Evolutionary conservation across 2,113 vertebrate species (phyloP), one percentile per base, ranked within the genome.

Genomic region (Notiomystis cincta): DNA sequence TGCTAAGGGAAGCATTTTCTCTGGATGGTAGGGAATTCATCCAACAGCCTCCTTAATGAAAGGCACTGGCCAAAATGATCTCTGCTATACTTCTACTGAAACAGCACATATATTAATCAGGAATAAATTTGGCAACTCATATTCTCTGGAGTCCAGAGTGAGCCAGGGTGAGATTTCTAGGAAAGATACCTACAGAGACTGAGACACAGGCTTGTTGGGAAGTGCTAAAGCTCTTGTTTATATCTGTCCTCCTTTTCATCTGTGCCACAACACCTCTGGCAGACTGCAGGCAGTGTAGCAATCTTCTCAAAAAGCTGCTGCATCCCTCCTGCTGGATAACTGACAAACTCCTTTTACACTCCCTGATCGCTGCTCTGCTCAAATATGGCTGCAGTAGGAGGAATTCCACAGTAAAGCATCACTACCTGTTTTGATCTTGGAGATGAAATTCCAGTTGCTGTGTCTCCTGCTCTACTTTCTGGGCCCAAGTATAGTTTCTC

Each of bases 391-490:
- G 62, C 42, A 65, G 37, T 2, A 72, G n/a, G 51, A 83, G 23
- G 62, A 78, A 80, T 51, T 47, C 54, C 47, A 57, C 28, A 47
- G 40, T 27, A 66, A 37, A 87, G 53, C 17, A 35, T 67, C 56
- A 51, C 53, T 98, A 98, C 99, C 99, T 99, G 98, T 98, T 98
- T 96, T 99, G 98, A 66, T 97, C 97, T 66, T 98, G 98, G 57
- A 99, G 98, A 44, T 98, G 97, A 58, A 97, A 95, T 95, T 99
- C 98, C 42, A 98, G 95, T 87, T 96, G 97, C 66, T 95, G 95
- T 21, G 97, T 96, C 83, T 99, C 99, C 65, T 94, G 97, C 48
- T 98, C 57, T 86, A 97, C 66, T 88, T 97, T 98, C 90, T 87
- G 97, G 44, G 97, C 95, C 98, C 99, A 98, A 21, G 97, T 95